Base-by-base conservation (phyloP, 1,140 invertebrate genomes). In the Plodia interpunctella region DNA sequence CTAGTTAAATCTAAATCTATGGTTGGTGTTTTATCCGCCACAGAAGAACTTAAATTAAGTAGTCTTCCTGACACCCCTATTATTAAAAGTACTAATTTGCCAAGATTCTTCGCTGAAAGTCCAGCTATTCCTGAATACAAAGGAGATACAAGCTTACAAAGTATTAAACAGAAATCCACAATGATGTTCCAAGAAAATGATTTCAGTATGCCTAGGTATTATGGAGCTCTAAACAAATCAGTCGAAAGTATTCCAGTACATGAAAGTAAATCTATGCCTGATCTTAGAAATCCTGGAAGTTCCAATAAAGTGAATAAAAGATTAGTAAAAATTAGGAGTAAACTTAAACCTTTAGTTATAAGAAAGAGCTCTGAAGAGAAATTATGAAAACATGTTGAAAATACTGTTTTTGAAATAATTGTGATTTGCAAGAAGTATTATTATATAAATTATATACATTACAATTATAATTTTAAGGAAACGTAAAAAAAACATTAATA, bases 151-250 rank as follows among this genome's bases (percentile, higher is more conserved):
- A 90, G 79, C 11, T 67, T 90, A 25, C 84, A 90, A 59, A 90
- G 87, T 63, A 88, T 90, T 6, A 80, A 83, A 50, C 76, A 86
- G 63, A 77, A 89, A 25, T 77, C 84, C 0, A 79, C 82, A 0
- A 63, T 87, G 30, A 84, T 86, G 75, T 76, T 81, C 38, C 75
- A 84, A 49, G 78, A 83, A 57, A 82, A 81, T 21, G 90, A 90
- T 54, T 90, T 78, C 44, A 90, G 90, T 57, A 90, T 90, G 90
- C 90, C 90, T 0, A 78, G 90, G 53, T 90, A 90, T 69, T 90
- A 90, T 51, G 78, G 88, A 0, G 65, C 71, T 2, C 49, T 74
- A 0, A 25, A 68, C 0, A 80, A 78, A 49, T 44, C 72, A 5
- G 63, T 66, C 1, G 76, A 84, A 32, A 68, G 70, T 18, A 52